A percentile compares a stretch with the other conserved stretches of the same genome.
Conservation (phyloP, 2,797 vertebrate species). For the Silurus lanzhouensis region DNA sequence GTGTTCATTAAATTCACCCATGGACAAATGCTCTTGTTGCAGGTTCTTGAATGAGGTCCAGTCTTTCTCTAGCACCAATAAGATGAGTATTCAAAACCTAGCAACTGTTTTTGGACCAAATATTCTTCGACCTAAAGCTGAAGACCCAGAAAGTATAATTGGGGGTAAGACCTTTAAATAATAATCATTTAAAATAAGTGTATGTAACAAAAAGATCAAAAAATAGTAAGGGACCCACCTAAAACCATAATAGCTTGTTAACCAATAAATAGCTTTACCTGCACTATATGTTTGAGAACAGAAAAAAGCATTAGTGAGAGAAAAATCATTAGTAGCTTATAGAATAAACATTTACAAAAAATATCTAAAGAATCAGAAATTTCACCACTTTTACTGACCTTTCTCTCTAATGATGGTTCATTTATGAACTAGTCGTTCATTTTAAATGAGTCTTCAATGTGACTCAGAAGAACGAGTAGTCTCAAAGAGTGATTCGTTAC, state of each 20-base stretch:
- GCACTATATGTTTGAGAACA: not conserved
- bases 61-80: constrained; percentile 74
- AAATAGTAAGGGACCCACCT: not conserved
- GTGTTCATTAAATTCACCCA: not conserved
- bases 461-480: no score
- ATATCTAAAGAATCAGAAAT: no score
- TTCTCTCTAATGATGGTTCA: not conserved
- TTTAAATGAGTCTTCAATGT: no score
- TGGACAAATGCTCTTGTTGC: not conserved
- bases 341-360: not conserved
- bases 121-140: constrained; percentile 77
- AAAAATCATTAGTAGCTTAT: not conserved
- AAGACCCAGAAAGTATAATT: constrained; percentile 77
- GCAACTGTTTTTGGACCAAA: constrained; percentile 82
- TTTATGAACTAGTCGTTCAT: no score
- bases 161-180: constrained; percentile 65
- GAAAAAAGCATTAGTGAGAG: not conserved
- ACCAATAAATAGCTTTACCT: not conserved
- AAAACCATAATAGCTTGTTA: no score
- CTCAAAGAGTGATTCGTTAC: no score
- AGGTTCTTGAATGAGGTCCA: constrained; percentile 81
- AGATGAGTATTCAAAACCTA: constrained; percentile 78
- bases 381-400: not conserved
- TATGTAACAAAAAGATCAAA: not conserved
- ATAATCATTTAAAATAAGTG: no score